A percentile compares a stretch with the other conserved stretches of the same genome.
These are phyloP conservation scores for Indicator maculatus DNA, from an alignment of 2,113 vertebrate genomes.

Conservation along the genomic window DNA sequence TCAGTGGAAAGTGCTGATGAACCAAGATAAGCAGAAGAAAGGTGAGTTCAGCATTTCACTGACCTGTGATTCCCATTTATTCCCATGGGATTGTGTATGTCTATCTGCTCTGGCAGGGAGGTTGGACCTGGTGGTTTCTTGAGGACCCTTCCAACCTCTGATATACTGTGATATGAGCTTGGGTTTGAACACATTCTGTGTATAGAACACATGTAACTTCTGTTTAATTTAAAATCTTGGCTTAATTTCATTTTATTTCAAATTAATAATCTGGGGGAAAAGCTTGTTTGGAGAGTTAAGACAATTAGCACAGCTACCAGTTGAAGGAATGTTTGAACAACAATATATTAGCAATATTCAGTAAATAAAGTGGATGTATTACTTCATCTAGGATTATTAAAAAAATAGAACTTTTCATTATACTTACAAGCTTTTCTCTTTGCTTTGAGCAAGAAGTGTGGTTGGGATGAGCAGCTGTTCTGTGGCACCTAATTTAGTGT, in stretches of 20 bases:
- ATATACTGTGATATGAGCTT: background rate
- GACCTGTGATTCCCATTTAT: background rate
- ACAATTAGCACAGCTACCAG: background rate
- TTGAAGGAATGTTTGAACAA: background rate
- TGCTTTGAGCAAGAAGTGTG: background rate
- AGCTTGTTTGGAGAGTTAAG: background rate
- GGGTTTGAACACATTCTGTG: background rate
- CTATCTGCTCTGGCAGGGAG: too few relatives aligned
- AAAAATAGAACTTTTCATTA: background rate
- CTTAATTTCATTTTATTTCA: background rate
- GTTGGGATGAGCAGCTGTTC: background rate
- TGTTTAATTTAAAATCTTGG: background rate
- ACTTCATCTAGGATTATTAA: background rate
- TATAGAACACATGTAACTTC: background rate
- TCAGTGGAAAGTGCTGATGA: background rate
- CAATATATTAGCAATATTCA: background rate
- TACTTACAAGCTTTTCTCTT: background rate
- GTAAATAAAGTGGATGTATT: background rate
- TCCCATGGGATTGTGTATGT: too few relatives aligned
- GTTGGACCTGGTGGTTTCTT: too few relatives aligned
- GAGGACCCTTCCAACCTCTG: too few relatives aligned
- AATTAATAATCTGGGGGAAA: background rate
- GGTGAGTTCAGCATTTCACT: background rate
- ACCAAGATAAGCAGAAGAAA: background rate
- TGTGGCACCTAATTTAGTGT: background rate